Evolutionary conservation across 2,113 vertebrate genomes (phyloP).

Genomic region (Thymallus thymallus): DNA sequence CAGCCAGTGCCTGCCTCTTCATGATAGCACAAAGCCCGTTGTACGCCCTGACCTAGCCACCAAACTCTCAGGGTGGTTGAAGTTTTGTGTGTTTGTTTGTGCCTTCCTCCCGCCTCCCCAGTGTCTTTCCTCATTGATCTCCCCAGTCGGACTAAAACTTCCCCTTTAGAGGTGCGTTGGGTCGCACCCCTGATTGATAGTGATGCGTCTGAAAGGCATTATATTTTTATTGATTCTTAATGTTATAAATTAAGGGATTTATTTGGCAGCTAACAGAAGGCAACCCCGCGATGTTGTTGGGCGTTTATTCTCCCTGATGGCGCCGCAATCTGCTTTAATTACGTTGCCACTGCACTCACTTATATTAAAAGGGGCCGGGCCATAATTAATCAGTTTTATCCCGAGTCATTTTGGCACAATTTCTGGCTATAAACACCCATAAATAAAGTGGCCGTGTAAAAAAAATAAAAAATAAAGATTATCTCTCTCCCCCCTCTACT

Average conservation of each 20-base stretch:
- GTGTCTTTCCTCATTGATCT: constrained; percentile 31
- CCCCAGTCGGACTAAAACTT: constrained; percentile 30
- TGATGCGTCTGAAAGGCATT: constrained; percentile 92
- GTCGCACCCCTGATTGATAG: constrained; percentile 82
- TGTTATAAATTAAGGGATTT: constrained; percentile 98
- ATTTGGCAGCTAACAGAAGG: constrained; percentile 93
- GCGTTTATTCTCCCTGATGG: constrained; percentile 87
- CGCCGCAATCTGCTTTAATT: constrained; percentile 93
- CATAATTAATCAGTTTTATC: constrained; percentile 96
- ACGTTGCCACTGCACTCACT: constrained; percentile 94
- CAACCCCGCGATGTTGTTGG: constrained; percentile 80
- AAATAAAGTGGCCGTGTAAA: constrained; percentile 77
- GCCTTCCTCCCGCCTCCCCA: constrained; percentile 3
- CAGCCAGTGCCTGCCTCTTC: background rate
- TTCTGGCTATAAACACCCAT: constrained; percentile 98
- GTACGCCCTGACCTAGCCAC: background rate
- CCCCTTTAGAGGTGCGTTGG: constrained; percentile 40
- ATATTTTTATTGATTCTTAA: constrained; percentile 99
- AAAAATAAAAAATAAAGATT: constrained; percentile 85
- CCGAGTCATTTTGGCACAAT: constrained; percentile 98
- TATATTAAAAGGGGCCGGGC: constrained; percentile 96
- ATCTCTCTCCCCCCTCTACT: constrained; percentile 73
- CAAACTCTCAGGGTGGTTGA: background rate
- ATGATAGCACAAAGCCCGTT: background rate
- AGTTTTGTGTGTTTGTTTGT: constrained; percentile 14